These are phyloP conservation scores for Habrosyne pyritoides DNA, from an alignment of 2,888 invertebrate genomes.

Conservation along the genomic window DNA sequence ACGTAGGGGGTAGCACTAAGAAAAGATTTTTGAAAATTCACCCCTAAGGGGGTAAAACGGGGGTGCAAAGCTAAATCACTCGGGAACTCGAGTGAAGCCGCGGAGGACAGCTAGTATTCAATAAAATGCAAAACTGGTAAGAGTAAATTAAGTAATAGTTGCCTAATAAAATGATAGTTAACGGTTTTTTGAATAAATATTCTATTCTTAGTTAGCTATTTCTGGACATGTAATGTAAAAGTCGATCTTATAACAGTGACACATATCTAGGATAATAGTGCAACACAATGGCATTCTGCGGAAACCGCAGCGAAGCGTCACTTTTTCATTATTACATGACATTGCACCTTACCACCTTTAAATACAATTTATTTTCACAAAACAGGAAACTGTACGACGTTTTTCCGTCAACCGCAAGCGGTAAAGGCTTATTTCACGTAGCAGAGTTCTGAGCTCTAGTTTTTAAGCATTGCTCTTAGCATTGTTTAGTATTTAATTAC, in stretches of 20 bases:
- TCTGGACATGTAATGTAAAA: neutral
- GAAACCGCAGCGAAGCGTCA: conserved; percentile 54
- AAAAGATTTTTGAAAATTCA: too few relatives aligned
- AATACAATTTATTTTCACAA: conserved; percentile 31
- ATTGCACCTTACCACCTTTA: conserved; percentile 28
- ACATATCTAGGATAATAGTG: conserved; percentile 59
- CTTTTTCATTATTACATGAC: conserved; percentile 21
- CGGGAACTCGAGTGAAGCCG: too few relatives aligned
- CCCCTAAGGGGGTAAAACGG: too few relatives aligned
- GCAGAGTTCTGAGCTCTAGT: conserved; percentile 50
- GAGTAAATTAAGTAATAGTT: neutral
- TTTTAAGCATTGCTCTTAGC: conserved; percentile 46
- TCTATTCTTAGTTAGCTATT: neutral
- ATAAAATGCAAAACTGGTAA: neutral
- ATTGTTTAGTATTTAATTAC: conserved; percentile 52
- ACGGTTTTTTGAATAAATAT: neutral
- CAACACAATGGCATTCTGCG: conserved; percentile 65
- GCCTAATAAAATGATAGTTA: too few relatives aligned
- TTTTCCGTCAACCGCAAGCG: conserved; percentile 39
- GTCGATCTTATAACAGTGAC: conserved; percentile 61
- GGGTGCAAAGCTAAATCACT: too few relatives aligned
- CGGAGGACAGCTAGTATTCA: too few relatives aligned
- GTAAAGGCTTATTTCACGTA: conserved; percentile 47
- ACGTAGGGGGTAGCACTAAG: too few relatives aligned
- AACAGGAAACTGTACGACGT: conserved; percentile 16